phyloP scores from a whole-genome alignment of 1,140 invertebrate species.

The Acromyrmex echinatior region DNA sequence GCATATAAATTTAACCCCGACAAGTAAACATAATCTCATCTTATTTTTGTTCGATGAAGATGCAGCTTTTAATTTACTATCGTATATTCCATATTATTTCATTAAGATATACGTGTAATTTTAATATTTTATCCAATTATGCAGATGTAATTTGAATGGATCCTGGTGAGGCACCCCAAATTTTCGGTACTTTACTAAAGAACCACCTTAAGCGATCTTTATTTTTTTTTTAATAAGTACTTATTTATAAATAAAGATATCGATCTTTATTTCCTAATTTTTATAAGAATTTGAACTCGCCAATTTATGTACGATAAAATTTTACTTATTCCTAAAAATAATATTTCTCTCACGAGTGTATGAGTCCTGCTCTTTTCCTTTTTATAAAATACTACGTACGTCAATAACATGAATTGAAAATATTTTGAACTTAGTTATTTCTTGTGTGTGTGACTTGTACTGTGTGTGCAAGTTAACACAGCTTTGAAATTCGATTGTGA shows the following conservation, averaged over 20 bases:
- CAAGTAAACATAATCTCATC: too few relatives aligned
- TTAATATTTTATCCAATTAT: too few relatives aligned
- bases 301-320: neutral
- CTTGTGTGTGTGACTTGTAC: neutral
- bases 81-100: too few relatives aligned
- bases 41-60: too few relatives aligned
- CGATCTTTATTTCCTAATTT: neutral
- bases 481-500: neutral
- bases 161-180: too few relatives aligned
- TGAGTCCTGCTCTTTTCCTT: neutral
- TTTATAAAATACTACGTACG: neutral
- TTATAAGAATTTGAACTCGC: neutral
- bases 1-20: too few relatives aligned
- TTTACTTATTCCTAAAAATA: neutral
- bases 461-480: neutral
- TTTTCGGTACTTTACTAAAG: too few relatives aligned
- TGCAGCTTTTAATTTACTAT: too few relatives aligned
- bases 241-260: neutral
- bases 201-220: too few relatives aligned
- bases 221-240: too few relatives aligned
- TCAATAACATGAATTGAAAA: slow-evolving; percentile 19
- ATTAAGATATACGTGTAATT: too few relatives aligned
- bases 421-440: neutral
- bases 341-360: neutral
- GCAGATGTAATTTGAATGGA: too few relatives aligned